These are phyloP conservation scores for Chrysogorgia sp. DNA, from an alignment of 92 coral and sea anemone genomes.

Conservation along the genomic window DNA sequence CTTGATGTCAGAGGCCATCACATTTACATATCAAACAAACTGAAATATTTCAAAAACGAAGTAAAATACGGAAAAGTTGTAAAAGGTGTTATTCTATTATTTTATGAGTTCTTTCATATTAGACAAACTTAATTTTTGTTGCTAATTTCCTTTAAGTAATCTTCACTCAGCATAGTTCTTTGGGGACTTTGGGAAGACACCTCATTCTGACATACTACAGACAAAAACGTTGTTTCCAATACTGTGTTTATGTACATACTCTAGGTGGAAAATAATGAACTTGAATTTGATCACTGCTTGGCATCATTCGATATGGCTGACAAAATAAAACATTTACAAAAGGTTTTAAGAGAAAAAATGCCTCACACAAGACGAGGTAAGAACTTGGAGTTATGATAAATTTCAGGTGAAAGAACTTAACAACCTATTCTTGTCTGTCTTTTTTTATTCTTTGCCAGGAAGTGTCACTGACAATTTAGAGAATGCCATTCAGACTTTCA, in stretches of 20 bases:
- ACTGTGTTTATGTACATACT: background rate
- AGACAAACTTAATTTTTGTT: too few species aligned
- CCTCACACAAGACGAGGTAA: conserved; percentile 89
- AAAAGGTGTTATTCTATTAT: too few species aligned
- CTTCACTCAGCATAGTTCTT: too few species aligned
- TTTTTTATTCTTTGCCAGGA: conserved; percentile 51
- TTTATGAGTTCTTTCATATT: too few species aligned
- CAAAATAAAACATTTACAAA: conserved; percentile 84
- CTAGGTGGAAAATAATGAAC: conserved; percentile 60
- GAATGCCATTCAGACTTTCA: conserved; percentile 77
- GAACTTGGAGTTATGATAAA: background rate
- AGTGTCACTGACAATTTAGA: conserved; percentile 88
- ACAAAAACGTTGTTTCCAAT: too few species aligned
- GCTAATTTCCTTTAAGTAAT: too few species aligned
- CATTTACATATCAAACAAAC: too few species aligned
- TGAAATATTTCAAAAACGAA: too few species aligned
- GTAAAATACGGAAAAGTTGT: too few species aligned
- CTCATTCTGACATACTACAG: too few species aligned
- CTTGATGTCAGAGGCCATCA: too few species aligned
- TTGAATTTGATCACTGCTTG: conserved; percentile 87
- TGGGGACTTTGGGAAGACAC: too few species aligned
- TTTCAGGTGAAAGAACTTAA: background rate
- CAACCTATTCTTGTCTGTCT: background rate
- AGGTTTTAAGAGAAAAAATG: conserved; percentile 83
- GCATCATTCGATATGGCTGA: conserved; percentile 84